Evolutionary conservation across 1,140 invertebrate species (phyloP), one percentile per base, ranked within the genome.

Genomic region (Bacillus rossius): DNA sequence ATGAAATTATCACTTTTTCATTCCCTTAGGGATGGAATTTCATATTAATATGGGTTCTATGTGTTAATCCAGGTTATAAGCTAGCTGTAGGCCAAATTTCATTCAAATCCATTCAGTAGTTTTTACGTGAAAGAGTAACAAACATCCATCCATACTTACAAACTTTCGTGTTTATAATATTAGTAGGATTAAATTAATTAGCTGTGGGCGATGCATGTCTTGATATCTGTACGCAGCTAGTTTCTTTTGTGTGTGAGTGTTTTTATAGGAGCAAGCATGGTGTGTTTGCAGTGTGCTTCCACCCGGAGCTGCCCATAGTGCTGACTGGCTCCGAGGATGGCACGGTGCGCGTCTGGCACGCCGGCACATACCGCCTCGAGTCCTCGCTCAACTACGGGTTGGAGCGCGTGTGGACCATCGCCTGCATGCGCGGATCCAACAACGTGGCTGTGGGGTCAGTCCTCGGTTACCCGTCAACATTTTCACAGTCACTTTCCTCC

Each of bases 311-410:
- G 49, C 98, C 98, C 0, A 94, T 99, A 54, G 89, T 99, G 48
- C 75, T 99, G 45, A 98, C 96, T 8, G 97, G 96, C 2, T 98
- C 96, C 2, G 97, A 99, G 78, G 97, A 99, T 78, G 92, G 92
- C 25, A 96, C 94, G 34, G 92, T 99, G 1, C 78, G 93, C 59
- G 88, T 99, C 20, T 99, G 97, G 97, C 96, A 99, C 74, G 92
- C 96, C 0, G 97, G 96, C 64, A 99, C 97, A 0, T 98, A 99
- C 75, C 20, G 57, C 41, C 75, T 99, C 19, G 97, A 99, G 75
- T 96, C 90, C 10, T 98, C 94, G 0, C 77, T 99, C 1, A 99
- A 99, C 76, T 99, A 99, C 78, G 97, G 96, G 0, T 87, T 99
- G 64, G 98, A 99, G 71, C 78, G 98, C 61, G 95, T 98, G 0